Base-by-base conservation (phyloP, 2,888 invertebrate species). In the Metallyticus violacea region DNA sequence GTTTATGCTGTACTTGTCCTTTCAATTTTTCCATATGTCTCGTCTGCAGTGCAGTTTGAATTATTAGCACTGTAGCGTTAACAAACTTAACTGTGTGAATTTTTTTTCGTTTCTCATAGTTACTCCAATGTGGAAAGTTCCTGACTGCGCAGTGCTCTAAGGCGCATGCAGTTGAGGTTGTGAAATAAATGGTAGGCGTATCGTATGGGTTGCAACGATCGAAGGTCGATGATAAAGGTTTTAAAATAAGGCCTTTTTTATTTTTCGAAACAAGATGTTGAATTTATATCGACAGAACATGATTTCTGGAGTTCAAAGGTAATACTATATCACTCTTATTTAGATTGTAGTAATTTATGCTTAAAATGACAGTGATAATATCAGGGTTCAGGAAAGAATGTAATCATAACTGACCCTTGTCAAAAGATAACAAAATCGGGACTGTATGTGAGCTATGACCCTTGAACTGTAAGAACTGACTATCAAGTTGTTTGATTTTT, bases 231-330 rank as follows among this genome's bases (percentile, higher is more conserved):
- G 28, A 77, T 27, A 77, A 83, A 7, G 6, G 26, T 26, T 83
- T n/a, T 7, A 83, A 83, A n/a, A 79, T 6, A 15, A 62, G 15
- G 9, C 22, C 15, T 26, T 2, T 83, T 83, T 83, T 83, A 29
- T 77, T 83, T 26, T 83, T 1, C 22, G 26, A 76, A 76, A 85
- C 76, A 88, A 87, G 85, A 91, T 91, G 91, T 89, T 91, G 90
- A 90, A 89, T 87, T 88, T 91, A 87, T 91, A 91, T 89, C 90
- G 91, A 88, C 91, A 90, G 88, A 89, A 90, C 85, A 88, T 91
- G 87, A 88, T 91, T 88, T 89, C 89, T 87, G 91, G 90, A 89
- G 89, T 90, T 88, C 91, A 91, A 90, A 91, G 91, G 91, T 91
- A 89, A 91, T 7, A 7, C 22, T 15, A 62, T 62, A 4, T 62